Evolutionary conservation across 2,797 vertebrate genomes (phyloP), one percentile per base, ranked within the genome.

Genomic region (Cuculus canorus): DNA sequence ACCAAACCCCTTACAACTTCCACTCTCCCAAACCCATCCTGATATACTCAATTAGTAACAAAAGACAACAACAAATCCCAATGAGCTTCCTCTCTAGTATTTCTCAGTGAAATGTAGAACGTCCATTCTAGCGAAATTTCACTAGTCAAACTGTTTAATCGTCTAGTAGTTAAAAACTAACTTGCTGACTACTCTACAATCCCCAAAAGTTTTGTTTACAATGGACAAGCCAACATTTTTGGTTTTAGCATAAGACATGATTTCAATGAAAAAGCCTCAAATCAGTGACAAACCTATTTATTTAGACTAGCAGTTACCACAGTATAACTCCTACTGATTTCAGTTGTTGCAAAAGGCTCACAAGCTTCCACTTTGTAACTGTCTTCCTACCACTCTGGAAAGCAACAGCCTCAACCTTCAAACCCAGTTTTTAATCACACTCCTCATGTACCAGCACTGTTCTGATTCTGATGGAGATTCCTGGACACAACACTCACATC

Each of bases 221-320:
- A 35, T 2, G 6, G 56, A 66, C 16, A 73, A 8, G 5, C 12
- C 25, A n/a, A 81, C 30, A 18, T 52, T 32, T 53, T 56, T 48
- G 8, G 0, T 77, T 78, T 66, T 30, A 60, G 53, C 13, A 43
- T 9, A 28, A 66, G 48, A 43, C 11, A 47, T 6, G 4, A 10
- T 83, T 70, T 53, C 39, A 60, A 5, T 23, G 45, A 66, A 52
- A 63, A 77, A 71, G 15, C 30, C 32, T 76, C 64, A 57, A 57
- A 28, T 10, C 53, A 2, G 12, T 13, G 17, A 53, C 28, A 23
- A 0, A 16, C 0, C 4, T 32, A 70, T 71, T 69, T 32, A 73
- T 71, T 69, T 79, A 72, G 5, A 37, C 11, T 35, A 64, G 28
- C 35, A 68, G 83, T 39, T 37, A 45, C 23, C 61, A 43, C 7